Evolutionary conservation across 2,888 invertebrate genomes (phyloP).

Genomic region (Eristalinus aeneus): DNA sequence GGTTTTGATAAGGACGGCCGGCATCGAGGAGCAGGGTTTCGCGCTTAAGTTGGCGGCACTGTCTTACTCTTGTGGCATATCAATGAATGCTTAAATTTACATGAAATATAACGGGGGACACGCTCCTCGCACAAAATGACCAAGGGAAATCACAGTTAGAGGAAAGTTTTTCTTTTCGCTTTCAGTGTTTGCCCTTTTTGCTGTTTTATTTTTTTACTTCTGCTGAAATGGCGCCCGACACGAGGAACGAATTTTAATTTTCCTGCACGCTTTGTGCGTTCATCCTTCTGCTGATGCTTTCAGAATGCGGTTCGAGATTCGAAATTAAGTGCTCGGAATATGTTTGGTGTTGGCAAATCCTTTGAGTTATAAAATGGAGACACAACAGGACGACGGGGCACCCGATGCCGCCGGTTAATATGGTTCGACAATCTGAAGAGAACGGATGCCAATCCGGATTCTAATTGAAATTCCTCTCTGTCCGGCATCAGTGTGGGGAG

Average conservation of each 20-base stretch:
- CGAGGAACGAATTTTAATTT: constrained; percentile 46
- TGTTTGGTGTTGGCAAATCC: constrained; percentile 43
- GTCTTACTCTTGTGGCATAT: constrained; percentile 53
- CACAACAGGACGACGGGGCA: neutral
- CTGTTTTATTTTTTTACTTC: neutral
- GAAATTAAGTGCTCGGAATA: constrained; percentile 53
- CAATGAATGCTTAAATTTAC: constrained; percentile 58
- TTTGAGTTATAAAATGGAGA: constrained; percentile 42
- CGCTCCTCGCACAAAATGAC: constrained; percentile 54
- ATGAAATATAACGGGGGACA: constrained; percentile 46
- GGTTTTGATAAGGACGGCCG: constrained; percentile 5
- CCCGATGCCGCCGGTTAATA: constrained; percentile 38
- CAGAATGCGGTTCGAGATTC: neutral
- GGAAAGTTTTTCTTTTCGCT: neutral
- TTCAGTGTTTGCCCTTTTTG: neutral
- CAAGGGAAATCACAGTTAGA: constrained; percentile 50
- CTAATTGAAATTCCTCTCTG: constrained; percentile 52
- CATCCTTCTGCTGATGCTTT: constrained; percentile 1
- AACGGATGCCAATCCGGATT: constrained; percentile 18
- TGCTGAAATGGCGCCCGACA: constrained; percentile 36
- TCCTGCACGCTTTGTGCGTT: constrained; percentile 13
- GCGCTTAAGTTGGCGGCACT: constrained; percentile 12
- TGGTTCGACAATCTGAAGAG: constrained; percentile 30
- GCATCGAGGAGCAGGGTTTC: neutral
- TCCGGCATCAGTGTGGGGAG: constrained; percentile 29